Conservation (phyloP, 2,888 invertebrate genomes). For the Agrochola lota region DNA sequence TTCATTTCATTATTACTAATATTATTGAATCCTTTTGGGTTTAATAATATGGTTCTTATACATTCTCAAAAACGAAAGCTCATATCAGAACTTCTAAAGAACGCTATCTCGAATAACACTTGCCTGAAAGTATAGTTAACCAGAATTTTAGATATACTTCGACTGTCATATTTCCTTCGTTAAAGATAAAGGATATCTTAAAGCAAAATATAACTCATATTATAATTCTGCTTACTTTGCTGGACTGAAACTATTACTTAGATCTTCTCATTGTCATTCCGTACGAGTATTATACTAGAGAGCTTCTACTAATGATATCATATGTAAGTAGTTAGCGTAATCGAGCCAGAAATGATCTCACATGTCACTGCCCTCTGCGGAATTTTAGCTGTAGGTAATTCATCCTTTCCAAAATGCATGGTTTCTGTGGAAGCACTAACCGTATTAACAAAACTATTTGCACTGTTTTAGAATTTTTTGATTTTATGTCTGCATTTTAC, state of each 20-base stretch:
- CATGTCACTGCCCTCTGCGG: slow-evolving; percentile 12
- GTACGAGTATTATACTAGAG: slow-evolving; percentile 27
- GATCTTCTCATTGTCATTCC: slow-evolving; percentile 53
- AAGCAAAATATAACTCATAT: not conserved
- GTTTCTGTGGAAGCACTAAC: slow-evolving; percentile 7
- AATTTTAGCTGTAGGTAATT: slow-evolving; percentile 22
- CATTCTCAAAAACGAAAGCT: not conserved
- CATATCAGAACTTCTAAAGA: not conserved
- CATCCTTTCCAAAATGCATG: not conserved
- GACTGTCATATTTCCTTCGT: not conserved
- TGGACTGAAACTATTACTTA: slow-evolving; percentile 20
- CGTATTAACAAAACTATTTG: slow-evolving; percentile 12
- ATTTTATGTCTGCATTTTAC: slow-evolving; percentile 5
- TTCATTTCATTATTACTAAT: not conserved
- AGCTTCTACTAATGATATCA: slow-evolving; percentile 33
- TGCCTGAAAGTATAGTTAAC: too few relatives aligned
- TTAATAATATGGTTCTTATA: not conserved
- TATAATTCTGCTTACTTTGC: slow-evolving; percentile 6
- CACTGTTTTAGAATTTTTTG: slow-evolving; percentile 25
- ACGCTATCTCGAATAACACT: not conserved
- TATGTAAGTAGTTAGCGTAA: slow-evolving; percentile 29
- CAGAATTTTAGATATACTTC: not conserved
- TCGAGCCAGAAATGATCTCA: slow-evolving; percentile 34
- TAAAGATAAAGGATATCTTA: not conserved
- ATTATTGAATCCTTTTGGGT: not conserved